Conservation (phyloP, 2,888 invertebrate genomes). For the Isotomurus palustris region DNA sequence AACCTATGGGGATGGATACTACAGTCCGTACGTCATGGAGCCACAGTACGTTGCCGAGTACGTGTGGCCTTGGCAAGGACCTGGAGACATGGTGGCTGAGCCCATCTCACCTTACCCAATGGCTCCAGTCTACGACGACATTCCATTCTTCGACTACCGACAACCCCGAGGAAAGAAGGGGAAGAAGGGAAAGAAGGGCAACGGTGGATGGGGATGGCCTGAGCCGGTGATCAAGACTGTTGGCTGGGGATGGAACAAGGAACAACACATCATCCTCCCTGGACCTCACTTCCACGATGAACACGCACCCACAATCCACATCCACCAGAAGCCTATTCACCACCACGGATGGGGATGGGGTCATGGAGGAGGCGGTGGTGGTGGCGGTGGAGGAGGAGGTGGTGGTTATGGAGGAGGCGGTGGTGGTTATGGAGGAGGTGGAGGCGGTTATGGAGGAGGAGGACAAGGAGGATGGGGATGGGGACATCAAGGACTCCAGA, state of each 20-base stretch:
- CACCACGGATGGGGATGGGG: conserved; percentile 2
- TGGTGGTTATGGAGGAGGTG: conserved; percentile 17
- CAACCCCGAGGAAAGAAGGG: conserved; percentile 1
- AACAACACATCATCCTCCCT: conserved; percentile 16
- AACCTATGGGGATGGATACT: not conserved
- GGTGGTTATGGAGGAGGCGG: conserved; percentile 21
- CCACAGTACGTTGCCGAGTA: not conserved
- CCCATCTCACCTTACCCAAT: not conserved
- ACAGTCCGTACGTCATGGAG: not conserved
- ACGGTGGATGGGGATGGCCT: conserved; percentile 1
- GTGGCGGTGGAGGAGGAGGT: conserved; percentile 19
- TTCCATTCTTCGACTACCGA: not conserved
- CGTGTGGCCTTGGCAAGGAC: not conserved
- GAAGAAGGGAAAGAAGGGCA: not conserved
- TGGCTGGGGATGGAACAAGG: conserved; percentile 10
- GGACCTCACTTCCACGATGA: conserved; percentile 12
- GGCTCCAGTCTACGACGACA: conserved; percentile 1
- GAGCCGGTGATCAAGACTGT: not conserved
- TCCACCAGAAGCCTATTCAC: not conserved
- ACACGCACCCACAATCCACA: conserved; percentile 4
- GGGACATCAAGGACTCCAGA: conserved; percentile 22
- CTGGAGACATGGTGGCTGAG: not conserved
- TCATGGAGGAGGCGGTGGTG: conserved; percentile 4
- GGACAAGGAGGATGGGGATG: conserved; percentile 26
- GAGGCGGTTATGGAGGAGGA: conserved; percentile 27